These are phyloP conservation scores for Caenorhabditis imperialis DNA, from an alignment of 2,888 invertebrate species.

Conservation along the genomic window DNA sequence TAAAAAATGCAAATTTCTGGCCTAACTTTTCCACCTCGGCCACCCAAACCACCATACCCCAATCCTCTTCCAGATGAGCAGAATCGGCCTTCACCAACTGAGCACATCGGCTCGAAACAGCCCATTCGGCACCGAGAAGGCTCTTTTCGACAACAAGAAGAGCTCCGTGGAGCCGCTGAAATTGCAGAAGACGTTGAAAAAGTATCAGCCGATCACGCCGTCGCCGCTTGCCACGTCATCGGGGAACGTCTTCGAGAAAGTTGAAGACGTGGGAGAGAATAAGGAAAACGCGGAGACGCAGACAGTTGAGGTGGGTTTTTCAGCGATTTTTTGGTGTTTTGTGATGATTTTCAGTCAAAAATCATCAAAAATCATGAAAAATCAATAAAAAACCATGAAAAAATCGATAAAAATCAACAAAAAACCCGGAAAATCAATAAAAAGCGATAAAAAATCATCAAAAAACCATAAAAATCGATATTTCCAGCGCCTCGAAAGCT, in stretches of 20 bases:
- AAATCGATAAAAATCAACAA: too few relatives aligned
- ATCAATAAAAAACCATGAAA: too few relatives aligned
- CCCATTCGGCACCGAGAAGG: conserved; percentile 31
- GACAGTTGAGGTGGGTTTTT: conserved; percentile 24
- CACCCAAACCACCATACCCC: too few relatives aligned
- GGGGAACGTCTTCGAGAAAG: conserved; percentile 17
- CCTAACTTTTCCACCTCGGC: too few relatives aligned
- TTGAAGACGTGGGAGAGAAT: neutral
- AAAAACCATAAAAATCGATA: too few relatives aligned
- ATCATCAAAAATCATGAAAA: too few relatives aligned
- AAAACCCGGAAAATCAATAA: too few relatives aligned
- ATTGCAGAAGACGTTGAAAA: neutral
- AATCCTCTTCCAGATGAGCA: conserved; percentile 37
- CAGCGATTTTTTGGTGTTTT: too few relatives aligned
- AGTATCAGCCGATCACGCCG: conserved; percentile 27
- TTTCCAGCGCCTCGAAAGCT: conserved; percentile 10
- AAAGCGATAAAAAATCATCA: too few relatives aligned
- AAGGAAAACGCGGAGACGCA: conserved; percentile 46
- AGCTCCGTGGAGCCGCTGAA: conserved; percentile 26
- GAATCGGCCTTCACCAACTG: conserved; percentile 42
- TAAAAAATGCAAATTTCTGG: too few relatives aligned
- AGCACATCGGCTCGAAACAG: conserved; percentile 49
- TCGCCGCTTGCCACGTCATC: conserved; percentile 32
- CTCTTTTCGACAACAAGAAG: conserved; percentile 17
- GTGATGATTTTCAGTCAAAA: too few relatives aligned